These are phyloP conservation scores for Hypsopygia costalis DNA, from an alignment of 2,888 invertebrate species.

Conservation along the genomic window DNA sequence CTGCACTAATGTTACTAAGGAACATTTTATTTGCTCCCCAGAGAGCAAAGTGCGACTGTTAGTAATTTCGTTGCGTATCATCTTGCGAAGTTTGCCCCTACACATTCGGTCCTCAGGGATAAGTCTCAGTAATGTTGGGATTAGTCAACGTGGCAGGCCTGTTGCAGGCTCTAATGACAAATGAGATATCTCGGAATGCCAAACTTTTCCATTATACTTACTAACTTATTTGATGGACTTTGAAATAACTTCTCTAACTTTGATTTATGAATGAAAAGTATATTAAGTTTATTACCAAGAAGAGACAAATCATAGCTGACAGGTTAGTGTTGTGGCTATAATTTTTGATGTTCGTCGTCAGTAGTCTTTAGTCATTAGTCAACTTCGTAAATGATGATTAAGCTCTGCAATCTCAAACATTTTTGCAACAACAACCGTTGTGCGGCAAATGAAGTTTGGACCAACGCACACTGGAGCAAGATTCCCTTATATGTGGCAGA, in stretches of 20 bases:
- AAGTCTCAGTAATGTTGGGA: conserved; percentile 57
- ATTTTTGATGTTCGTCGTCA: too few relatives aligned
- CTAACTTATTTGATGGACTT: conserved; percentile 31
- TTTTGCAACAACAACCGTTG: too few relatives aligned
- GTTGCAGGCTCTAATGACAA: conserved; percentile 45
- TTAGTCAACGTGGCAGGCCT: conserved; percentile 40
- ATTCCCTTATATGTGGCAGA: too few relatives aligned
- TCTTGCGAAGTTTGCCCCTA: conserved; percentile 37
- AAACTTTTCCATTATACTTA: conserved; percentile 36
- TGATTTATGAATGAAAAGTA: conserved; percentile 20
- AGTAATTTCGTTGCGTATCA: conserved; percentile 28
- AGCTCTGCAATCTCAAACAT: too few relatives aligned
- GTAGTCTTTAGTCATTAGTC: too few relatives aligned
- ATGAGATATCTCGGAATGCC: conserved; percentile 40
- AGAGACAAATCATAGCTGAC: too few relatives aligned
- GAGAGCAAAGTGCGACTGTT: conserved; percentile 25
- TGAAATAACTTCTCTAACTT: conserved; percentile 27
- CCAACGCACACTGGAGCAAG: too few relatives aligned
- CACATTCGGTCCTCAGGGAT: conserved; percentile 41
- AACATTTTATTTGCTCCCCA: conserved; percentile 33
- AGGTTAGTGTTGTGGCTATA: too few relatives aligned
- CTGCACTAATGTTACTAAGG: conserved; percentile 26
- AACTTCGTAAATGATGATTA: too few relatives aligned
- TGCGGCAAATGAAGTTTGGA: too few relatives aligned
- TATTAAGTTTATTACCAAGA: not conserved